These are phyloP conservation scores for Oeneis ivallda DNA, from an alignment of 2,888 invertebrate genomes.

Conservation along the genomic window DNA sequence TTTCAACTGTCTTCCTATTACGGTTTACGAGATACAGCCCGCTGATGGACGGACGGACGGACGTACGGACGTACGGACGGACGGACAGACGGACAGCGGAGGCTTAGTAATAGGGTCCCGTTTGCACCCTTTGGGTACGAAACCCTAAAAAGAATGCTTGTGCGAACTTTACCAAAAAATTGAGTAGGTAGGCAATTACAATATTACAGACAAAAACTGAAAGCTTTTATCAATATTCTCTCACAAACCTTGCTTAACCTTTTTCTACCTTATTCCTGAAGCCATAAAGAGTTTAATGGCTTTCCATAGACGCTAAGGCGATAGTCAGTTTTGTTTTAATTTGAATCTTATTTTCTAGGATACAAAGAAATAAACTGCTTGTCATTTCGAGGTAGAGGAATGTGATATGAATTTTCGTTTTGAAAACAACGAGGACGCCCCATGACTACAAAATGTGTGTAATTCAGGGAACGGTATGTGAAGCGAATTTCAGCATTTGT, in stretches of 20 bases:
- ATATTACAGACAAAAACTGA: neutral
- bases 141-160: neutral
- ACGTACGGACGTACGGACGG: too few species aligned
- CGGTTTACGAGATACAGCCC: too few species aligned
- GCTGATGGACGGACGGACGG: too few species aligned
- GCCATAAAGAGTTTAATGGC: neutral
- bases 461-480: neutral
- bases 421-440: neutral
- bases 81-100: too few species aligned
- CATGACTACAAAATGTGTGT: neutral
- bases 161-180: neutral
- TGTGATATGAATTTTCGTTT: neutral
- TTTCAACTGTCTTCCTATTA: too few species aligned
- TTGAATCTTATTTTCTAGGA: neutral
- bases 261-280: neutral
- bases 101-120: too few species aligned
- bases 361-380: neutral
- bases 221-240: neutral
- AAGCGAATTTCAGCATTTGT: neutral
- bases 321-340: neutral
- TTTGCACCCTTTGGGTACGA: too few species aligned
- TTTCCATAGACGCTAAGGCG: neutral
- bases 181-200: neutral
- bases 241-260: neutral
- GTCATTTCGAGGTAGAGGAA: neutral